These are phyloP conservation scores for Styela plicata DNA, from an alignment of 23 tunicate genomes.

Conservation along the genomic window DNA sequence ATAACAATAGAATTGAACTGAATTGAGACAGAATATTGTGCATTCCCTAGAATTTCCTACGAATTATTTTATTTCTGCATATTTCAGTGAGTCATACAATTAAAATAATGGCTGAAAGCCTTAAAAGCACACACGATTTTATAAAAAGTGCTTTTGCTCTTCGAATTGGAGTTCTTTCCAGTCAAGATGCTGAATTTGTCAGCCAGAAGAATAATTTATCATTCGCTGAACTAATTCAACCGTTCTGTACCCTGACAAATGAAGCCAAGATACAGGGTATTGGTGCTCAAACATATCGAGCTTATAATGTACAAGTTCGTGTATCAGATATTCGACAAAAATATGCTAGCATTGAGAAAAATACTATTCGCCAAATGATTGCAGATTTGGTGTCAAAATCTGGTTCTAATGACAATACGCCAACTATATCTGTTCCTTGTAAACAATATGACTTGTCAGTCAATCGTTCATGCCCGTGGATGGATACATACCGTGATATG, in stretches of 20 bases:
- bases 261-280: slow-evolving; percentile 71
- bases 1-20: too few relatives aligned
- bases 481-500: slow-evolving; percentile 70
- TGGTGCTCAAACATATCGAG: slow-evolving; percentile 24
- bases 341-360: not conserved
- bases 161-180: slow-evolving; percentile 71
- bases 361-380: not conserved
- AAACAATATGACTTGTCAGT: slow-evolving; percentile 44
- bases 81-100: too few relatives aligned
- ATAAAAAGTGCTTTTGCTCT: slow-evolving; percentile 67
- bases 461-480: slow-evolving; percentile 83
- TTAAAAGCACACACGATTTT: slow-evolving; percentile 57
- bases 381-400: slow-evolving; percentile 14
- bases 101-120: slow-evolving; percentile 59
- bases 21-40: too few relatives aligned
- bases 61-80: too few relatives aligned
- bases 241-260: slow-evolving; percentile 68
- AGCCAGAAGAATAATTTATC: slow-evolving; percentile 80
- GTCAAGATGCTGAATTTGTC: slow-evolving; percentile 88
- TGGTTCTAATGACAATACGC: slow-evolving; percentile 8
- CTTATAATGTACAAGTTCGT: slow-evolving; percentile 54
- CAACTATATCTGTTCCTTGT: slow-evolving; percentile 19
- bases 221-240: slow-evolving; percentile 71
- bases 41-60: too few relatives aligned
- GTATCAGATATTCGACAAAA: slow-evolving; percentile 46